Conservation (phyloP, 2,797 vertebrate species). For the Helicolenus hilgendorfi region DNA sequence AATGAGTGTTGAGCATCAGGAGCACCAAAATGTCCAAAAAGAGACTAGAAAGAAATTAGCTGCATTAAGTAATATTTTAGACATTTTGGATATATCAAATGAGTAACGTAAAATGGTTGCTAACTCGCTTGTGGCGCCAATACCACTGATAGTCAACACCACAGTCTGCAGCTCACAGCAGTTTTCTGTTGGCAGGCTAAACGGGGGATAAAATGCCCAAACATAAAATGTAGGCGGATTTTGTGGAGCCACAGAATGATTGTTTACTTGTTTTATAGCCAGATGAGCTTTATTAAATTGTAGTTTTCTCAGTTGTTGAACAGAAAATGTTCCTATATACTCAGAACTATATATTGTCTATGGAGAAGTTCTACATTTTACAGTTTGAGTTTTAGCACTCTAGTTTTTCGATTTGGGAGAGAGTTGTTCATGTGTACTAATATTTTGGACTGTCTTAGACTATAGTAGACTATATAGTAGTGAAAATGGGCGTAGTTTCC, state of each 20-base stretch:
- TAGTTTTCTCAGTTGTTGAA: neutral
- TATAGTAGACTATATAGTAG: no score
- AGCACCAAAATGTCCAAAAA: neutral
- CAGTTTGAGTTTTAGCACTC: neutral
- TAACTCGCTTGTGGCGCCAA: neutral
- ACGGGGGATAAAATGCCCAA: neutral
- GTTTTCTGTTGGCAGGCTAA: neutral
- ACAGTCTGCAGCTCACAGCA: neutral
- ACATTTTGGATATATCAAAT: neutral
- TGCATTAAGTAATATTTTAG: neutral
- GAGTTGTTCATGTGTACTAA: neutral
- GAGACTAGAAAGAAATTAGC: neutral
- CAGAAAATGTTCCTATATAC: neutral
- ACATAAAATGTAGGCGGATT: neutral
- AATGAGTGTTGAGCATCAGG: neutral
- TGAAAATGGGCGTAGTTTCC: neutral
- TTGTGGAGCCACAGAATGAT: neutral
- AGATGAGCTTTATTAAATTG: no score
- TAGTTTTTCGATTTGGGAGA: neutral
- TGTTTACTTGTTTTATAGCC: neutral
- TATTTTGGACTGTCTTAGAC: no score
- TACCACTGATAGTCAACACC: neutral
- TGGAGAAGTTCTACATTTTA: neutral
- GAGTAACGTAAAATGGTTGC: neutral
- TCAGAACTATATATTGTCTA: neutral